phyloP scores from a whole-genome alignment of 2,113 vertebrate species.

The Thalassarche chlororhynchos region DNA sequence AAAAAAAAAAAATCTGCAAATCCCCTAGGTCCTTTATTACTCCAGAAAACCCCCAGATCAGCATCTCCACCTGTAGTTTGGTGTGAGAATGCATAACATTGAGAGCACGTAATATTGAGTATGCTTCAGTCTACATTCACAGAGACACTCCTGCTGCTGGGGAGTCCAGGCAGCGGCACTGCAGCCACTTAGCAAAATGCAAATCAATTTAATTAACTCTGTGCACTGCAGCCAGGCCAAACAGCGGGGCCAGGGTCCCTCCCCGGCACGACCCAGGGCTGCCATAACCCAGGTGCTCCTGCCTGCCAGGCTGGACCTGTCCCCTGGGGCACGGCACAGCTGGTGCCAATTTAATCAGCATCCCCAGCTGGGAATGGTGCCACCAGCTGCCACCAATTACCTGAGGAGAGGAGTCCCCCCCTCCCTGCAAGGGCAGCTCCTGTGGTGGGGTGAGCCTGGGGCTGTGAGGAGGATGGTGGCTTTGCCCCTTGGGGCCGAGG shows the following conservation, averaged over 20 bases:
- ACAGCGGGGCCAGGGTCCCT: not conserved
- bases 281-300: not conserved
- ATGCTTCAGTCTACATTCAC: not conserved
- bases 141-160: not conserved
- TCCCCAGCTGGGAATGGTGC: not conserved
- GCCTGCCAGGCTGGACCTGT: not conserved
- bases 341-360: not conserved
- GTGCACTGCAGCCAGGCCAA: fast-evolving
- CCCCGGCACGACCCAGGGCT: fast-evolving
- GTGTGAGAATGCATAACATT: fast-evolving
- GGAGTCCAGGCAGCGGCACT: fast-evolving
- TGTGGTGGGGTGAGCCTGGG: not conserved
- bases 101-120: not conserved
- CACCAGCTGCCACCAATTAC: not conserved
- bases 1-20: not conserved
- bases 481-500: fast-evolving
- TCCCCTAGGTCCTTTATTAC: not conserved
- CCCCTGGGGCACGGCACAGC: fast-evolving
- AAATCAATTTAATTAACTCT: no score
- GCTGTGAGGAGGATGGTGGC: not conserved
- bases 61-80: not conserved
- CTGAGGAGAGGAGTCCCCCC: fast-evolving
- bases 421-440: fast-evolving
- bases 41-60: not conserved
- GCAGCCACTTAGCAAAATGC: not conserved